Conservation (phyloP, 2,888 invertebrate species). For the Torymus auratus region DNA sequence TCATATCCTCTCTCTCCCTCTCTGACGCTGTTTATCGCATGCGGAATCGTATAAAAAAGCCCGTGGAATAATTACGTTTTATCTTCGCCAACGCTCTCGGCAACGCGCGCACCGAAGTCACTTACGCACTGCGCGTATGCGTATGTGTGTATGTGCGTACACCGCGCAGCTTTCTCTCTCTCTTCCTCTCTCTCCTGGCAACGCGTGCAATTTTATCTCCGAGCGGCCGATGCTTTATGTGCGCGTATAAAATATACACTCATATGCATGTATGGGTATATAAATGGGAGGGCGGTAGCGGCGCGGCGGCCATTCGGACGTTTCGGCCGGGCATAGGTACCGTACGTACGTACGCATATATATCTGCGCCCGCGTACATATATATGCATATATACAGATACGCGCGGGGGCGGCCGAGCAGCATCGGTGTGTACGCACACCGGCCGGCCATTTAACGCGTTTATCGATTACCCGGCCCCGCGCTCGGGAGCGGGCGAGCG, state of each 20-base stretch:
- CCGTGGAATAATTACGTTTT: constrained; percentile 9
- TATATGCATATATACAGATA: no score
- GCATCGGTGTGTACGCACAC: constrained; percentile 4
- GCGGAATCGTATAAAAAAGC: no score
- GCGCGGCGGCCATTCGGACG: background rate
- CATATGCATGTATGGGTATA: background rate
- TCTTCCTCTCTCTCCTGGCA: background rate
- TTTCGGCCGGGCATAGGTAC: background rate
- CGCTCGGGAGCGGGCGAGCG: background rate
- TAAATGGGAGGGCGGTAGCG: background rate
- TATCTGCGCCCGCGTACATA: background rate
- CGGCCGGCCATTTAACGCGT: constrained; percentile 35
- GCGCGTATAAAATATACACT: constrained; percentile 27
- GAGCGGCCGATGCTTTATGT: constrained; percentile 38
- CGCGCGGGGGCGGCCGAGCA: no score
- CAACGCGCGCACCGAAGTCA: background rate
- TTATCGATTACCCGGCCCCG: constrained; percentile 45
- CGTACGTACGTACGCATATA: background rate
- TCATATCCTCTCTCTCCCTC: no score
- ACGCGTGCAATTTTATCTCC: constrained; percentile 36
- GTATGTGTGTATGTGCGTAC: no score
- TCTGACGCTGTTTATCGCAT: no score
- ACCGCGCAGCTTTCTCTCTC: no score
- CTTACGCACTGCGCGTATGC: background rate
- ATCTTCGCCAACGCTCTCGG: background rate